phyloP scores from a whole-genome alignment of 1,140 invertebrate species.

The Melanaphis sacchari region DNA sequence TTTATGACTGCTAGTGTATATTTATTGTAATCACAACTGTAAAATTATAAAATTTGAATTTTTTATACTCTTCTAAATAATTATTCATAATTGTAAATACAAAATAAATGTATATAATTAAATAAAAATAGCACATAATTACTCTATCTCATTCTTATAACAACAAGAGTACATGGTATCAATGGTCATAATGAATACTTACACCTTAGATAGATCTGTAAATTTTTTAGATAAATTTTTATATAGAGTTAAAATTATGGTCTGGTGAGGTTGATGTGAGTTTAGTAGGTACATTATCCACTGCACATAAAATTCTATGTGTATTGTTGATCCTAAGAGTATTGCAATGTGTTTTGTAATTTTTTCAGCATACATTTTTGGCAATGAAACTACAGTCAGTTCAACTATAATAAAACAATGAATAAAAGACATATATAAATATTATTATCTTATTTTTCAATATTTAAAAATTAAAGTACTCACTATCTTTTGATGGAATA shows the following conservation, averaged over 20 bases:
- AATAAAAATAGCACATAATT: background rate
- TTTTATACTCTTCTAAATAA: conserved; percentile 53
- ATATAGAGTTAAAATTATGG: conserved; percentile 76
- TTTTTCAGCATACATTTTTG: conserved; percentile 78
- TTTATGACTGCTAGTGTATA: conserved; percentile 75
- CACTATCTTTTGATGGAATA: conserved; percentile 78
- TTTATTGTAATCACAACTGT: conserved; percentile 82
- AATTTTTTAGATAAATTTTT: conserved; percentile 82
- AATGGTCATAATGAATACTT: conserved; percentile 64
- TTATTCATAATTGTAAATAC: background rate
- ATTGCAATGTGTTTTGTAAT: conserved; percentile 74
- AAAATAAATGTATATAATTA: background rate
- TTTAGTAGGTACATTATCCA: conserved; percentile 78
- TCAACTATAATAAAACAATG: conserved; percentile 71
- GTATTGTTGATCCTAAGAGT: conserved; percentile 77
- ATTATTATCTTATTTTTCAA: conserved; percentile 33
- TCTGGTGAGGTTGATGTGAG: conserved; percentile 66
- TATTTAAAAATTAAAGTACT: conserved; percentile 63
- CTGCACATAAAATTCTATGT: conserved; percentile 86
- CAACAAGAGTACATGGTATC: background rate
- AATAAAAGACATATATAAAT: background rate
- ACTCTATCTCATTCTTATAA: background rate
- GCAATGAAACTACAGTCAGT: conserved; percentile 73
- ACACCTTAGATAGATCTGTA: conserved; percentile 86
- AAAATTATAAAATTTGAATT: conserved; percentile 62